Conservation (phyloP, 2,888 invertebrate species). For the Agriopis aurantiaria region DNA sequence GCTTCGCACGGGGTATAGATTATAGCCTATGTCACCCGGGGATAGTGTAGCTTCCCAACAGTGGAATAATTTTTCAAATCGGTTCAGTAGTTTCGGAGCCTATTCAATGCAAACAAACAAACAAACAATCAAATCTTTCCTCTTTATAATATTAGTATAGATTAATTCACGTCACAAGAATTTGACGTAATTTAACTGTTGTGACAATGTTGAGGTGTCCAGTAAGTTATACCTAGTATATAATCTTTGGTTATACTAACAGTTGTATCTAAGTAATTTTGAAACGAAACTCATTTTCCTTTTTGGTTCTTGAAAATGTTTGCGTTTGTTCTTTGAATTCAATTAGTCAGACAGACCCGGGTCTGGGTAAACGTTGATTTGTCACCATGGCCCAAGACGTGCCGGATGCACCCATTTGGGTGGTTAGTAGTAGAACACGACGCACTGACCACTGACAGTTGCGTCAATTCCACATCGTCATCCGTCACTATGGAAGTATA, state of each 20-base stretch:
- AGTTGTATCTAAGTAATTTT: not conserved
- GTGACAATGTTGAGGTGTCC: not conserved
- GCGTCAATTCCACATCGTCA: conserved; percentile 20
- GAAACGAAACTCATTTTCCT: not conserved
- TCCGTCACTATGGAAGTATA: not conserved
- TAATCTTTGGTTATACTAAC: conserved; percentile 4
- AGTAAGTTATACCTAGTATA: no score
- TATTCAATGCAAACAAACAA: no score
- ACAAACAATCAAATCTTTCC: no score
- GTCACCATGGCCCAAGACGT: conserved; percentile 23
- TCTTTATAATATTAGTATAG: no score
- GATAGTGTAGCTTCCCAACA: no score
- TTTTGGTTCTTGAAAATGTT: conserved; percentile 1
- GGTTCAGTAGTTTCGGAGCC: no score
- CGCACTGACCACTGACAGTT: conserved; percentile 5
- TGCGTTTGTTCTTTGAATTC: conserved; percentile 18
- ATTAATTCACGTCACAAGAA: not conserved
- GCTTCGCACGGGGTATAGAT: no score
- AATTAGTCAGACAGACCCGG: conserved; percentile 19
- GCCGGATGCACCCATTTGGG: conserved; percentile 34
- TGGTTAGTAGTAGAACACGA: conserved; percentile 15
- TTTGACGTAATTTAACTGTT: conserved; percentile 6
- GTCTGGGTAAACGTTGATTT: conserved; percentile 2
- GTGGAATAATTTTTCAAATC: no score
- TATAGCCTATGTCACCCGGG: no score